Conservation (phyloP, 2,797 vertebrate species). For the Sciaenops ocellatus region DNA sequence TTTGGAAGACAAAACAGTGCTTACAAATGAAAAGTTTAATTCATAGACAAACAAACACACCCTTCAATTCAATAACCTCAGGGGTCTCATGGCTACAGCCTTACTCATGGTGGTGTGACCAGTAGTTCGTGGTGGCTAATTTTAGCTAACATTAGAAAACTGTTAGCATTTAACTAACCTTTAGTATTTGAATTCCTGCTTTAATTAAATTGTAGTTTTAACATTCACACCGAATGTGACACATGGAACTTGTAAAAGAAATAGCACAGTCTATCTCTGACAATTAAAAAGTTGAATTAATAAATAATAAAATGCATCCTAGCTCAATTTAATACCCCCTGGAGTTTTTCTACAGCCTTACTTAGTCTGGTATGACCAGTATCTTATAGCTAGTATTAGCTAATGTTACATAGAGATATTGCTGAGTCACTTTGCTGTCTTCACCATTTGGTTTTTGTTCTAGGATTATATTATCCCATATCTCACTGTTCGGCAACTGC, state of each 20-base stretch:
- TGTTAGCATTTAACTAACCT: neutral
- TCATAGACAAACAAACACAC: neutral
- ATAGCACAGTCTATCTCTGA: neutral
- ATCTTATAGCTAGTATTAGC: no score
- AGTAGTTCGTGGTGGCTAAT: neutral
- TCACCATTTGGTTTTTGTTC: no score
- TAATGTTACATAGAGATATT: no score
- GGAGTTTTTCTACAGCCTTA: no score
- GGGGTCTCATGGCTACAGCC: neutral
- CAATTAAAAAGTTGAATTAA: neutral
- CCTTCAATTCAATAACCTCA: neutral
- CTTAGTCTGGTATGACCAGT: no score
- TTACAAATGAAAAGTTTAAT: conserved; percentile 4
- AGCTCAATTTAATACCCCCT: no score
- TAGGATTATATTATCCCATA: no score
- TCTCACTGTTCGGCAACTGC: no score
- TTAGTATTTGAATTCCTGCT: neutral
- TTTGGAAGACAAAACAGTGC: neutral
- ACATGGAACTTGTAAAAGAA: neutral
- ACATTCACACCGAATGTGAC: neutral
- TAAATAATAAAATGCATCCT: neutral
- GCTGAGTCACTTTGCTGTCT: no score
- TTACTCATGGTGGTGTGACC: neutral
- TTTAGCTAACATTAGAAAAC: neutral
- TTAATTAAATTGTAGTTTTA: neutral